Evolutionary conservation across 1,140 invertebrate species (phyloP), one percentile per base, ranked within the genome.

Genomic region (Diprion similis): DNA sequence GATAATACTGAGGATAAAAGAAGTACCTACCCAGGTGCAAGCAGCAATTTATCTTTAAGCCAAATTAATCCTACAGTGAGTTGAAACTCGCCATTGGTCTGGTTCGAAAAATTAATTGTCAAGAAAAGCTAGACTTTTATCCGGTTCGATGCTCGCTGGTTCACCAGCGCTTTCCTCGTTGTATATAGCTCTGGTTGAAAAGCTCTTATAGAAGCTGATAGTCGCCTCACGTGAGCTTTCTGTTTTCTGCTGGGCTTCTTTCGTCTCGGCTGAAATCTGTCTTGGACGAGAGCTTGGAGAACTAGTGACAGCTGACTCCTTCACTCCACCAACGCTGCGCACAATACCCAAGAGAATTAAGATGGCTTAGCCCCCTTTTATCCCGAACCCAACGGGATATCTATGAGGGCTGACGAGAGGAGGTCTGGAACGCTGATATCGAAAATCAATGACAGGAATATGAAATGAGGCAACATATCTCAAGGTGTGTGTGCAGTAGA

Each of bases 11-110:
- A 37, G 24, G 1, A 6, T 37, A 37, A 37, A 59, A 59, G 51
- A 17, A 13, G 9, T 37, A 37, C 24, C 3, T 59, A 17, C 51
- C n/a, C 24, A 37, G 51, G 51, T 59, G 51, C 51, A 59, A 13
- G 51, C 3, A 59, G 9, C n/a, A 59, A 59, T 59, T 59, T 59
- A 10, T 59, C 51, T 59, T 8, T 59, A 59, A 59, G 51, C 51
- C 51, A 59, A 59, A 59, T 59, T 59, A 59, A 59, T 59, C 51
- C 51, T 59, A 59, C 11, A 59, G 51, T 59, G n/a, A 13, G 51
- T 59, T 15, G 51, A 59, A 9, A 59, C 51, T 13, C n/a, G 51
- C 11, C 11, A 59, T 59, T 59, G 51, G 51, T 59, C 51, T 59
- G 11, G 51, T 59, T 59, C 6, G 51, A 59, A 8, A 59, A 9